Conservation (phyloP, 2,797 vertebrate species). For the Periparus ater region DNA sequence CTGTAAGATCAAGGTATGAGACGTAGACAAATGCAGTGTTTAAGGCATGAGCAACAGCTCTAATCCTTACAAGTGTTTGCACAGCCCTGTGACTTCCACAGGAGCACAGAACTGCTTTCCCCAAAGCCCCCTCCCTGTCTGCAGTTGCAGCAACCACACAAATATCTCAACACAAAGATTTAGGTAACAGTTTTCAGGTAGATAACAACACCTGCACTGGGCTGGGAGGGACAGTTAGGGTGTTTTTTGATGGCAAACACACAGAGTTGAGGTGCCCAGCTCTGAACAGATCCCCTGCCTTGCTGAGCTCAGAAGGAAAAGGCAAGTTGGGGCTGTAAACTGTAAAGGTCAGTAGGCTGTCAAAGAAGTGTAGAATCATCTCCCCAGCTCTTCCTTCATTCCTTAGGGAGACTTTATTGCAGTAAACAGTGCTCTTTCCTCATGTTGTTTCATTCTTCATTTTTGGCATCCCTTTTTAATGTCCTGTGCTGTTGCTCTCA, state of each 20-base stretch:
- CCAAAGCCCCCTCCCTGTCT: not conserved
- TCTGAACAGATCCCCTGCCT: not conserved
- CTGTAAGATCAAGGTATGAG: not conserved
- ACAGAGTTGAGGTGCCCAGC: not conserved
- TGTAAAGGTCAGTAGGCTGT: not conserved
- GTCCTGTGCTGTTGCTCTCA: not conserved
- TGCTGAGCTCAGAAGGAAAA: not conserved
- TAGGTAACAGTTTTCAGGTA: not conserved
- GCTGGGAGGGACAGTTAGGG: not conserved
- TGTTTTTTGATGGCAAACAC: not conserved
- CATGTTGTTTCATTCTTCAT: not conserved
- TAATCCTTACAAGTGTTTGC: not conserved
- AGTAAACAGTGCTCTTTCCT: not conserved
- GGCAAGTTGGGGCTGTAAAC: not conserved
- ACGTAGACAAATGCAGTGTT: accelerated
- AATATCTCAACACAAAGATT: not conserved
- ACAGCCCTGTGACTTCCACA: not conserved
- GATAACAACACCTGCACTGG: not conserved
- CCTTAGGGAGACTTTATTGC: not conserved
- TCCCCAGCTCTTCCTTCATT: not conserved
- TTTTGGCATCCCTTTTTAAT: not conserved
- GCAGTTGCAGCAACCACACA: not conserved
- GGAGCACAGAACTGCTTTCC: not conserved
- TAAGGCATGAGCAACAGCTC: not conserved
- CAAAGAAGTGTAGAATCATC: not conserved